Evolutionary conservation across 2,797 vertebrate genomes (phyloP), one percentile per base, ranked within the genome.

Genomic region (Hyperoplus immaculatus): DNA sequence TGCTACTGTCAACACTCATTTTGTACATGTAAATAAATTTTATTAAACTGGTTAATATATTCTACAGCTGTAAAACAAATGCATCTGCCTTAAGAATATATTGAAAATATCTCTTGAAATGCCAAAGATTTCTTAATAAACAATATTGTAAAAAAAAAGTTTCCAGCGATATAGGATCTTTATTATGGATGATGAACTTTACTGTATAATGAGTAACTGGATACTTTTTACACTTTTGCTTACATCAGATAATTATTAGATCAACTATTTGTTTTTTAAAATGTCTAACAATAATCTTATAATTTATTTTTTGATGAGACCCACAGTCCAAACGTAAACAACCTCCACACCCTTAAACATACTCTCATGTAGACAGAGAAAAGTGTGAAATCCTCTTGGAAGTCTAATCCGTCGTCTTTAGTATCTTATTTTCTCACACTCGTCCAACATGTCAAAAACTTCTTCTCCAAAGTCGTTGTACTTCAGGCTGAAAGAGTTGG

Each of bases 381-480:
- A 73, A 49, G 10, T 9, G 43, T 7, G 15, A 29, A 29, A 29
- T 29, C 29, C 29, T 29, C 29, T 29, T 45, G 59, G 63, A 59
- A 79, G 75, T 21, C 14, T 1, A 5, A n/a, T 67, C 14, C 0
- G 1, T 41, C 21, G 11, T 68, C 60, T 63, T 92, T 68, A 93
- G 82, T 91, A 94, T 60, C 4, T 74, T 41, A 95, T 93, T 49
- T 81, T 94, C 0, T 66, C 54, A 60, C 91, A 95, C 56, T 59
- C 47, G 0, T 92, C 70, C 81, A 95, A 47, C 68, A 91, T 16
- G 2, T 91, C 21, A 18, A 94, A 93, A 47, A 83, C 80, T 0
- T 95, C 93, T 12, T 94, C 94, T 8, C 85, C 72, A 78, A 95
- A 86, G 63, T 95, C 78, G 62, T 94, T 95, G 80, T 95, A 94